These are phyloP conservation scores for Pipra filicauda DNA, from an alignment of 2,113 vertebrate species.

Conservation along the genomic window DNA sequence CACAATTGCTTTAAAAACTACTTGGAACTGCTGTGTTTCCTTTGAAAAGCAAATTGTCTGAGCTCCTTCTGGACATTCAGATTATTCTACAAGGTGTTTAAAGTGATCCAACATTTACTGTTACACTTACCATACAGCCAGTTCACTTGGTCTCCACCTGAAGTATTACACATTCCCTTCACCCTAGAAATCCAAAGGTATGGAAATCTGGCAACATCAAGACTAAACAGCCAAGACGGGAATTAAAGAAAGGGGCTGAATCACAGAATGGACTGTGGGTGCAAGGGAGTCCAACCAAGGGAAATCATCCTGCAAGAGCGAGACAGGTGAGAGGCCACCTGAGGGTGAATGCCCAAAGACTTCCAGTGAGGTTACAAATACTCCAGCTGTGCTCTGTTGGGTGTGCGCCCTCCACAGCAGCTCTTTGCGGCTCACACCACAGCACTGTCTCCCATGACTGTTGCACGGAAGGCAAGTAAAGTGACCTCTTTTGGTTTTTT, in stretches of 20 bases:
- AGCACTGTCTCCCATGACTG: background rate
- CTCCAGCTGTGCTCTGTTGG: background rate
- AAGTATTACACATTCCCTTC: background rate
- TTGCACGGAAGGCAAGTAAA: background rate
- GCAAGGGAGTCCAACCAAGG: background rate
- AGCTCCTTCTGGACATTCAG: background rate
- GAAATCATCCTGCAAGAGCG: background rate
- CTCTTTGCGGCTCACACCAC: background rate
- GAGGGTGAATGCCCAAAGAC: background rate
- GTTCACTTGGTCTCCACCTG: background rate
- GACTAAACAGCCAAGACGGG: background rate
- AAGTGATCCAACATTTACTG: background rate
- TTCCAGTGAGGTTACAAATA: background rate
- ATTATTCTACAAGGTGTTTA: background rate
- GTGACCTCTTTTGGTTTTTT: background rate
- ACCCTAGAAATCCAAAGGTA: background rate
- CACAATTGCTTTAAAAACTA: background rate
- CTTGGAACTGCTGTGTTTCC: background rate
- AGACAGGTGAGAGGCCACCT: background rate
- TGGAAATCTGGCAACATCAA: background rate
- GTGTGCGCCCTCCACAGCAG: background rate
- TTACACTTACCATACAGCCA: background rate
- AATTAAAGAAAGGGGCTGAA: background rate
- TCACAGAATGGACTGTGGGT: background rate
- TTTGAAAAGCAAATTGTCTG: background rate